phyloP scores from a whole-genome alignment of 2,888 invertebrate species.

The Octonoba sinensis region DNA sequence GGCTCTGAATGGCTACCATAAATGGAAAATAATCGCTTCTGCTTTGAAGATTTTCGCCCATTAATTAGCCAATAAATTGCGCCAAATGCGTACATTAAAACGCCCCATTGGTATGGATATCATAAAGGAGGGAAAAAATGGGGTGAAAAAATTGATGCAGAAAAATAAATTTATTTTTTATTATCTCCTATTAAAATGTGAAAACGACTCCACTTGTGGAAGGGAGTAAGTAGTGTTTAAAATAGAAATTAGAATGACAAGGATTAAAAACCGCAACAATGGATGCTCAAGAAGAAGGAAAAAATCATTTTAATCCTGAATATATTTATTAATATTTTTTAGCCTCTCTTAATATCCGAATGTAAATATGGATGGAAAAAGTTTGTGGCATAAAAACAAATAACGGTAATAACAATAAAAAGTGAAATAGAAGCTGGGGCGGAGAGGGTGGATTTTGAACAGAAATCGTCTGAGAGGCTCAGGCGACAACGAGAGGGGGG shows the following conservation, averaged over 20 bases:
- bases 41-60: constrained; percentile 39
- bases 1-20: constrained; percentile 39
- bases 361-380: constrained; percentile 42
- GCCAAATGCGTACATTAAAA: constrained; percentile 47
- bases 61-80: constrained; percentile 59
- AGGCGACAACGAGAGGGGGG: constrained; percentile 1
- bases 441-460: constrained; percentile 1
- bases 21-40: constrained; percentile 54
- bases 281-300: not conserved
- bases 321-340: constrained; percentile 44
- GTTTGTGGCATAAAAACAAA: constrained; percentile 42
- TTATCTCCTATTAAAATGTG: constrained; percentile 23
- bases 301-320: constrained; percentile 28
- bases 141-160: not conserved
- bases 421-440: constrained; percentile 25
- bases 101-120: constrained; percentile 28
- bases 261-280: constrained; percentile 33
- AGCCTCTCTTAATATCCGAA: constrained; percentile 19
- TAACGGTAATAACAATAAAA: constrained; percentile 19
- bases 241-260: constrained; percentile 51
- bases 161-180: constrained; percentile 26
- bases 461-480: too few relatives aligned
- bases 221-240: constrained; percentile 44
- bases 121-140: constrained; percentile 7
- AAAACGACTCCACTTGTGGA: constrained; percentile 15